Evolutionary conservation across 2,888 invertebrate genomes (phyloP), one percentile per base, ranked within the genome.

Genomic region (Agrotis exclamationis): DNA sequence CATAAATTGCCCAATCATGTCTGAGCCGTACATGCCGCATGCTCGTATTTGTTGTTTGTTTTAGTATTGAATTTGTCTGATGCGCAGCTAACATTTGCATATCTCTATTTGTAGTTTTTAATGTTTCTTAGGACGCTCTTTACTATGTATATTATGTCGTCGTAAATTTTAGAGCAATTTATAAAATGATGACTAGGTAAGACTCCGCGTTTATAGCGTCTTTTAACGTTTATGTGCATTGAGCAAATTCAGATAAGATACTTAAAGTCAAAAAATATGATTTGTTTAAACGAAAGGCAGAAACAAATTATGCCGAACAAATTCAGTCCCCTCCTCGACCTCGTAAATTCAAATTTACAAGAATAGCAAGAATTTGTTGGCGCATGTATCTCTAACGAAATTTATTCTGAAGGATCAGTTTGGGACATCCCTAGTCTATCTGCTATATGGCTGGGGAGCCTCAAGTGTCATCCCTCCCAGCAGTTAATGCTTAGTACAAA

Each of bases 361-460:
- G 71, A 81, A 81, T 71, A 71, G 70, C 67, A 57, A 63, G 76
- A 80, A 80, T 81, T 79, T 77, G 71, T 79, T 71, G 71, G 82
- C 68, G 62, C 28, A 63, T 77, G 58, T 79, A 65, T 77, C 71
- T 81, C 50, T 71, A 68, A 81, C 67, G 54, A 81, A 81, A 81
- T 79, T 71, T 79, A 79, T 79, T 71, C 78, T 71, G 71, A 79
- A 79, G 82, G 79, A 79, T 81, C 77, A 81, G 71, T 81, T 71
- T 76, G 81, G 71, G 79, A 79, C 79, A 79, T 79, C 79, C 82
- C 79, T 81, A 71, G 71, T 71, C 81, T 77, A 79, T 79, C 64
- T 81, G 54, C 54, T 56, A 71, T 71, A 76, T 56, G 59, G 63
- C 58, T 76, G 51, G 80, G 79, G 70, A 70, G 62, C 57, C 71